Conservation (phyloP, 2,797 vertebrate genomes). For the Phaenicophaeus curvirostris region DNA sequence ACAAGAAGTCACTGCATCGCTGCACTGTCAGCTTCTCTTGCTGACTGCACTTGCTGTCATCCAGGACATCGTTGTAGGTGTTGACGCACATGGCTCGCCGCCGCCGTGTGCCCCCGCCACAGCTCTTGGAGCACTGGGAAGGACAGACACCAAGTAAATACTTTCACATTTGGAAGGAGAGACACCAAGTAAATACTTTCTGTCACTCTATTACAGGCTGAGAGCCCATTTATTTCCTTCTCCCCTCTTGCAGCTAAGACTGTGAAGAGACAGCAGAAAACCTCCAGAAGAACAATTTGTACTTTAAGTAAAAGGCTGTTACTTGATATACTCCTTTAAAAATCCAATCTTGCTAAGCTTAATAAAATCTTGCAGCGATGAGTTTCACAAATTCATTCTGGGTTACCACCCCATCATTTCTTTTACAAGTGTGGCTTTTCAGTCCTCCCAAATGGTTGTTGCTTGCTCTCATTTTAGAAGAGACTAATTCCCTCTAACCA, state of each 20-base stretch:
- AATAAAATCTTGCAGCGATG: background rate
- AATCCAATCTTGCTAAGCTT: background rate
- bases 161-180: conserved; percentile 78
- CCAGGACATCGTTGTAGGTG: conserved; percentile 81
- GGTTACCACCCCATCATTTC: background rate
- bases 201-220: background rate
- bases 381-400: conserved; percentile 1
- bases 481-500: background rate
- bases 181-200: background rate
- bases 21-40: conserved; percentile 89
- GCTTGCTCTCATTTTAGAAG: background rate
- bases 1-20: conserved; percentile 90
- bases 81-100: conserved; percentile 90
- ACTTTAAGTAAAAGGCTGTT: background rate
- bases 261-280: background rate
- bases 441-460: background rate
- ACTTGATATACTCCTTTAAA: conserved; percentile 16
- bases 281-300: background rate
- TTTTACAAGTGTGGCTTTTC: conserved; percentile 20
- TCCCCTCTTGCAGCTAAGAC: background rate
- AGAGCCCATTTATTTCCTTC: background rate
- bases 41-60: conserved; percentile 91
- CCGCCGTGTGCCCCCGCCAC: conserved; percentile 87
- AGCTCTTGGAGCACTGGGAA: conserved; percentile 92
- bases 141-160: background rate